Evolutionary conservation across 2,797 vertebrate genomes (phyloP).

Genomic region (Synaphobranchus kaupii): DNA sequence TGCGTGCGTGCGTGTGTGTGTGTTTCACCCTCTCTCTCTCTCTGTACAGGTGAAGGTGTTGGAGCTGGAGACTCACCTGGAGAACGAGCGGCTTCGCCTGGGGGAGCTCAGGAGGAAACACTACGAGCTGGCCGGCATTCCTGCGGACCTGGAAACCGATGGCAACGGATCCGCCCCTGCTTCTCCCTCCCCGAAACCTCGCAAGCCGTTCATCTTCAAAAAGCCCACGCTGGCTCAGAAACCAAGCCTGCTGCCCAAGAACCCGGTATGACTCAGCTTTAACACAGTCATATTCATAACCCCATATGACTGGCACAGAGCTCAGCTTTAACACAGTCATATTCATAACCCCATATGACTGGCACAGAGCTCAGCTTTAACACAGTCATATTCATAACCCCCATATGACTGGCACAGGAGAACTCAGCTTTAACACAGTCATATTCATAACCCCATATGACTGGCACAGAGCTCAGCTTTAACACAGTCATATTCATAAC

Average conservation of each 20-base stretch:
- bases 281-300: constrained; percentile 43
- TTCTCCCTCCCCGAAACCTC: constrained; percentile 63
- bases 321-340: not conserved
- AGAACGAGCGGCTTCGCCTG: constrained; percentile 85
- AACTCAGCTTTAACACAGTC: not conserved
- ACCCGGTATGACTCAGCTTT: constrained; percentile 55
- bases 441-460: constrained; percentile 62
- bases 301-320: constrained; percentile 53
- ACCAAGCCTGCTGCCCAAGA: constrained; percentile 70
- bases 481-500: constrained; percentile 42
- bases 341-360: constrained; percentile 62
- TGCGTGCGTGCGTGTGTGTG: not conserved
- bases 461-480: not conserved
- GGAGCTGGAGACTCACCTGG: constrained; percentile 86
- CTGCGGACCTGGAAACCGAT: constrained; percentile 52
- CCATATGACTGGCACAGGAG: constrained; percentile 49
- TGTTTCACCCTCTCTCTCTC: not conserved
- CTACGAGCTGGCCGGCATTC: constrained; percentile 80
- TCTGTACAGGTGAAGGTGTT: constrained; percentile 87
- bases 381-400: constrained; percentile 52
- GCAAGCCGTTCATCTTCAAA: constrained; percentile 72
- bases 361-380: not conserved
- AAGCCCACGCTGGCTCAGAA: constrained; percentile 89
- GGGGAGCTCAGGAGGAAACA: constrained; percentile 93
- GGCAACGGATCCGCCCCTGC: constrained; percentile 54